Base-by-base conservation (phyloP, 2,113 vertebrate genomes). In the Parotia lawesii region DNA sequence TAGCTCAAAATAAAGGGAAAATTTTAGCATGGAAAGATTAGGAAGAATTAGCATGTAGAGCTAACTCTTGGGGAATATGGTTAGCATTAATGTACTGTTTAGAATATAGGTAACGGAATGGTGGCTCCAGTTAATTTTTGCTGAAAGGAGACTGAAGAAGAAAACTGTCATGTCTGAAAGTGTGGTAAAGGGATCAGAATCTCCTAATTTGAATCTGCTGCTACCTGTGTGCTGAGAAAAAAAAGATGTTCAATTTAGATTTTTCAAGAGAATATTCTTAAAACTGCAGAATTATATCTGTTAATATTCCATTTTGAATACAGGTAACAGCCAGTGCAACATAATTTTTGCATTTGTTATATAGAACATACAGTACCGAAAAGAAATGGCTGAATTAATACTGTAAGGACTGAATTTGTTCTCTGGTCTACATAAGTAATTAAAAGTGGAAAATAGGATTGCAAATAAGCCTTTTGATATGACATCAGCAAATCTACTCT, bases 391-490 rank as follows among this genome's bases (percentile, higher is more conserved):
- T 96, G 85, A 95, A 89, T 96, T 89, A 96, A 60, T 78, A 60
- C 25, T 50, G 27, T 40, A 82, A 86, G 35, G 42, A 73, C 15
- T 70, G 50, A 94, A 69, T 80, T 91, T 54, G 16, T 89, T 86
- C 74, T 91, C 79, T 96, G 44, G n/a, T 92, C n/a, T 96, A 83
- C 75, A 61, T 42, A 89, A 94, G 54, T 95, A 97, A 97, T 97
- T 97, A 97, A 96, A 97, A 89, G 71, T 92, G 76, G 93, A 91
- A 97, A 96, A 97, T 74, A 56, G 44, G 69, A 94, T 92, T 97
- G 82, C 73, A 91, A 96, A 80, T 94, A 76, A 91, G 61, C 57
- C 22, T 94, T 97, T 95, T 95, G 64, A 94, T 96, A 89, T 82
- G 87, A 58, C 93, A 81, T 97, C 93, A 95, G 66, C 77, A 86